Conservation (phyloP, 1,140 invertebrate genomes). For the Oryctes rhinoceros region DNA sequence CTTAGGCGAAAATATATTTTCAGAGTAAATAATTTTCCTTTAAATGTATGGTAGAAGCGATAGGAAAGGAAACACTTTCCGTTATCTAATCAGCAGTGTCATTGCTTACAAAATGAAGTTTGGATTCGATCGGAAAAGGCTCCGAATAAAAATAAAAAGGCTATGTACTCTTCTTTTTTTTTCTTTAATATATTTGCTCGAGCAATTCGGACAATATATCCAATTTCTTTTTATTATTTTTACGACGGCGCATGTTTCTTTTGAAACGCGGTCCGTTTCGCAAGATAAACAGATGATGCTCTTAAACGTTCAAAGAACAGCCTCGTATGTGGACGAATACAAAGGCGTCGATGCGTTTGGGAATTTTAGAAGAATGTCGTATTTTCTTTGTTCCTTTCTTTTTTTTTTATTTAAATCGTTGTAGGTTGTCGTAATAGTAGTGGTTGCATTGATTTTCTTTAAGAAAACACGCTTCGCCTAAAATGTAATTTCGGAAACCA, state of each 20-base stretch:
- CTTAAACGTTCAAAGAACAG: slow-evolving; percentile 24
- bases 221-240: slow-evolving; percentile 35
- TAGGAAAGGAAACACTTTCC: neutral
- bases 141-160: slow-evolving; percentile 8
- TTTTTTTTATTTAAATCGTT: neutral
- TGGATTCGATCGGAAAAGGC: slow-evolving; percentile 17
- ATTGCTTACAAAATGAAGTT: slow-evolving; percentile 33
- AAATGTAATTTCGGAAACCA: too few species aligned
- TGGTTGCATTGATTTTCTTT: neutral
- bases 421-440: neutral
- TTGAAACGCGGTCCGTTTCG: neutral
- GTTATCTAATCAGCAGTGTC: slow-evolving; percentile 21
- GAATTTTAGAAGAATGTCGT: slow-evolving; percentile 10
- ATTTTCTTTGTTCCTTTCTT: neutral
- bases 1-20: neutral
- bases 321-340: neutral
- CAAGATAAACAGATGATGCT: slow-evolving; percentile 35
- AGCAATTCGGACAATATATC: slow-evolving; percentile 29
- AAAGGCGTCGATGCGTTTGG: neutral
- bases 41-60: neutral
- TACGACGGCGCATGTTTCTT: slow-evolving; percentile 22
- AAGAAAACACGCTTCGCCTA: neutral
- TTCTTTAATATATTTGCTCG: slow-evolving; percentile 12
- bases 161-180: neutral
- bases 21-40: slow-evolving; percentile 2